These are phyloP conservation scores for Catharus bicknelli DNA, from an alignment of 2,113 vertebrate genomes.

Conservation along the genomic window DNA sequence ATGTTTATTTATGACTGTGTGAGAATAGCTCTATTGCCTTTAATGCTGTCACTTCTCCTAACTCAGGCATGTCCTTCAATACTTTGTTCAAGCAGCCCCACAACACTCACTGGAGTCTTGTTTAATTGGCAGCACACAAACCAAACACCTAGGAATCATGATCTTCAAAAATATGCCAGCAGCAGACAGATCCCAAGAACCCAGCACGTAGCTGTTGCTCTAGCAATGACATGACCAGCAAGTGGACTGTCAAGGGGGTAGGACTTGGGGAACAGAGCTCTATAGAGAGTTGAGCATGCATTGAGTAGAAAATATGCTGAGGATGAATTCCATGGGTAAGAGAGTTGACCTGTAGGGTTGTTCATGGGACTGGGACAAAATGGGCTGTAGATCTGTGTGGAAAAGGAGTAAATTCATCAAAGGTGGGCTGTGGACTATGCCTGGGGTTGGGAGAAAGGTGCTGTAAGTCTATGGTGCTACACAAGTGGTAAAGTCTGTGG, in stretches of 20 bases:
- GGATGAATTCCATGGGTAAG: background rate
- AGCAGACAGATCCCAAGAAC: background rate
- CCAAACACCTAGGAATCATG: background rate
- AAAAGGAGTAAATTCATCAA: background rate
- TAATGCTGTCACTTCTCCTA: background rate
- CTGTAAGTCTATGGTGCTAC: background rate
- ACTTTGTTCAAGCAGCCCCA: background rate
- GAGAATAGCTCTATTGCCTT: background rate
- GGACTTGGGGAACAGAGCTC: background rate
- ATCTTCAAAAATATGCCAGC: background rate
- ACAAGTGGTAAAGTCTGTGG: background rate
- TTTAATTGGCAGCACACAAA: background rate
- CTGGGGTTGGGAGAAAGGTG: background rate
- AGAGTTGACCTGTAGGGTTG: background rate
- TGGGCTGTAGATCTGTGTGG: background rate
- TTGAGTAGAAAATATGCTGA: background rate
- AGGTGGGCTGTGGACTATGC: background rate
- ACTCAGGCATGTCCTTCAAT: background rate
- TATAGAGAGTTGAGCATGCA: background rate
- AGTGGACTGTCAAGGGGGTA: background rate
- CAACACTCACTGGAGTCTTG: background rate
- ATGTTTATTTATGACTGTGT: background rate
- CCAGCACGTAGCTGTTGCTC: background rate
- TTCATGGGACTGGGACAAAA: background rate
- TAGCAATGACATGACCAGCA: background rate